phyloP scores from a whole-genome alignment of 2,888 invertebrate species.

The Ormia ochracea region DNA sequence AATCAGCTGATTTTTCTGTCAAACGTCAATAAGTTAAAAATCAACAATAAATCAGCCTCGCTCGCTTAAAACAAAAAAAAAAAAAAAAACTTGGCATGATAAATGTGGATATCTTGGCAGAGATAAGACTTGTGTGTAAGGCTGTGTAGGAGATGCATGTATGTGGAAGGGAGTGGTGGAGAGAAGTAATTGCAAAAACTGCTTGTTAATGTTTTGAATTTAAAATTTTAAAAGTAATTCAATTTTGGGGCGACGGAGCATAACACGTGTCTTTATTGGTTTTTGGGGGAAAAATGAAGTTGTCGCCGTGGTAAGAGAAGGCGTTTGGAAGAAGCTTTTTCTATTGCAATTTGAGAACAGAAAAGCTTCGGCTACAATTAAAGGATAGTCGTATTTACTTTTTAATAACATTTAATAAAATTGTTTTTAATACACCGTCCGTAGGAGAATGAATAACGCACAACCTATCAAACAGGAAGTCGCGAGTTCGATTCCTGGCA shows the following conservation, averaged over 20 bases:
- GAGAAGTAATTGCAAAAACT: neutral
- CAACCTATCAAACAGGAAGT: no score
- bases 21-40: constrained; percentile 56
- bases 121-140: constrained; percentile 9
- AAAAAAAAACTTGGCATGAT: constrained; percentile 37
- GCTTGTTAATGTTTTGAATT: constrained; percentile 31
- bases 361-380: neutral
- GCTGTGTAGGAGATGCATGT: neutral
- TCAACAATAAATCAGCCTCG: constrained; percentile 55
- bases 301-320: neutral
- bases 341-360: neutral
- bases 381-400: neutral
- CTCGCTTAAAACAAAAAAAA: neutral
- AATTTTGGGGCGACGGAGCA: constrained; percentile 17
- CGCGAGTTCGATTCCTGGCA: no score
- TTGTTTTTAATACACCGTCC: no score
- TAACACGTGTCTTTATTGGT: constrained; percentile 50
- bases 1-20: constrained; percentile 60
- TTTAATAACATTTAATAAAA: no score
- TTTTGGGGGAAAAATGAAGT: neutral
- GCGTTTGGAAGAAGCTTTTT: neutral
- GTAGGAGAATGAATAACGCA: no score
- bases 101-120: constrained; percentile 31
- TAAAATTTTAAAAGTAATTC: constrained; percentile 22
- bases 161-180: neutral